Conservation (phyloP, 2,797 vertebrate species). For the Bucorvus abyssinicus region DNA sequence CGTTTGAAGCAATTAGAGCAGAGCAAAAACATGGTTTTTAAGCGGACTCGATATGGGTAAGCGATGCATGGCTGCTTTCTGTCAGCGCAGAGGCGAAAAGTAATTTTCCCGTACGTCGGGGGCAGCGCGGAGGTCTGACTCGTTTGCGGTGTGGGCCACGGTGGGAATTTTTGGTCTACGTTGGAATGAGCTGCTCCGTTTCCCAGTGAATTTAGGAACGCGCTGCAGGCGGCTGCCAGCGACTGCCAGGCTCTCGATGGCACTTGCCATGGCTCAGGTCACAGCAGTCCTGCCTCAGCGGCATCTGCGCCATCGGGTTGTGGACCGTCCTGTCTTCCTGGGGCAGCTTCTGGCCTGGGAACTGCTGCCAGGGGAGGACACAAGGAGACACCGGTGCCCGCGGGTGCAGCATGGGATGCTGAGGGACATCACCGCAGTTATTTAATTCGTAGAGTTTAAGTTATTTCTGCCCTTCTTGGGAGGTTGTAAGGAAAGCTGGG, state of each 20-base stretch:
- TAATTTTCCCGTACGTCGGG: neutral
- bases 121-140: neutral
- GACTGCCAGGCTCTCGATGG: neutral
- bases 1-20: neutral
- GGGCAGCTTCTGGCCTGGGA: neutral
- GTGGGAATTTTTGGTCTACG: neutral
- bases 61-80: neutral
- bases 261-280: neutral
- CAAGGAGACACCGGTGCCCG: neutral
- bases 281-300: neutral
- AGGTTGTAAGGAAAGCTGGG: neutral
- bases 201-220: neutral
- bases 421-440: accelerated
- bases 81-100: neutral
- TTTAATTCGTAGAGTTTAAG: neutral
- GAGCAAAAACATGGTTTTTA: neutral
- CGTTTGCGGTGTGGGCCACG: accelerated
- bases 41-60: neutral
- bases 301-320: accelerated
- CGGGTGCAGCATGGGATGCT: neutral
- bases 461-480: too few species aligned
- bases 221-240: neutral
- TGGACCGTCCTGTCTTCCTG: neutral
- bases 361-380: neutral
- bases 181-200: neutral